Evolutionary conservation across 2,113 vertebrate species (phyloP).

Genomic region (Empidonax alnorum): DNA sequence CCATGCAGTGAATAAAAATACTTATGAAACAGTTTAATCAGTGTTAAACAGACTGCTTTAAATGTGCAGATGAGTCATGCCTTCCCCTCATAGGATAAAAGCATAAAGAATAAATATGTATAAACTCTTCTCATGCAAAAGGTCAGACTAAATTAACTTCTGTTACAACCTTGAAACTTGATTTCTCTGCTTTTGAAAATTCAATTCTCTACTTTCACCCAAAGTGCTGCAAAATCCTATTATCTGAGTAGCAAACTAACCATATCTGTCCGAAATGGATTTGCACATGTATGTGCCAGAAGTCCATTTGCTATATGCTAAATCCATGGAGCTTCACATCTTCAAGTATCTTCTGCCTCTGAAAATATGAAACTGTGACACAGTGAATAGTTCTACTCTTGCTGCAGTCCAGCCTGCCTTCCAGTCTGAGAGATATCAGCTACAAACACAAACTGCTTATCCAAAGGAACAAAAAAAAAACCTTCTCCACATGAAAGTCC

Average conservation of each 20-base stretch:
- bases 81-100: not conserved
- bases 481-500: not conserved
- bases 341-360: not conserved
- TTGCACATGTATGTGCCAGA: not conserved
- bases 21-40: conserved; percentile 2
- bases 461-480: not conserved
- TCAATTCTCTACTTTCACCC: not conserved
- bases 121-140: not conserved
- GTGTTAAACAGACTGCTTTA: not conserved
- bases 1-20: not conserved
- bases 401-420: not conserved
- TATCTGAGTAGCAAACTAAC: not conserved
- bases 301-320: not conserved
- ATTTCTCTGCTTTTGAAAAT: conserved; percentile 2
- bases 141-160: conserved; percentile 26
- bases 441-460: not conserved
- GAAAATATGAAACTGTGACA: not conserved
- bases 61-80: conserved; percentile 1
- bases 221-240: not conserved
- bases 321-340: not conserved
- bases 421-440: not conserved
- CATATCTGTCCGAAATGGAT: not conserved
- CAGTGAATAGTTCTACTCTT: not conserved
- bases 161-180: not conserved
- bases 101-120: conserved; percentile 19